Percentiles rank a stretch among this genome's conserved stretches.
These are phyloP conservation scores for Nyctereutes procyonoides DNA, from an alignment of 2,113 vertebrate species.

Conservation along the genomic window DNA sequence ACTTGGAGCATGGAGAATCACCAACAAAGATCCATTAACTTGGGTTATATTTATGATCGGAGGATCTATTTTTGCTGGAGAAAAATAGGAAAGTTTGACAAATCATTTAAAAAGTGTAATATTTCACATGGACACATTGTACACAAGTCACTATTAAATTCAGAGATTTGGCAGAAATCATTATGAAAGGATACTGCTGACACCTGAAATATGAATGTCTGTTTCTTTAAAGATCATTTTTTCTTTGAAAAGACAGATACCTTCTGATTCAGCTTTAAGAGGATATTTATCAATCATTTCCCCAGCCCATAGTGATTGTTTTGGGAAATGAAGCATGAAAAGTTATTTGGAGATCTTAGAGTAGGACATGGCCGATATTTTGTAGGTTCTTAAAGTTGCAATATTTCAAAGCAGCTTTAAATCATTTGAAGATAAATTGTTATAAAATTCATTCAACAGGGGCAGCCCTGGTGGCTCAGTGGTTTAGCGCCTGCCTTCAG, in stretches of 20 bases:
- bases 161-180: constrained; percentile 29
- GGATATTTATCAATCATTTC: not conserved
- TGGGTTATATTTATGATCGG: constrained; percentile 75
- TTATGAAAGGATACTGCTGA: not conserved
- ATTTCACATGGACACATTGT: not conserved
- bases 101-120: not conserved
- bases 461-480: no score
- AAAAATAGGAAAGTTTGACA: constrained; percentile 66
- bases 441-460: not conserved
- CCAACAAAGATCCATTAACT: constrained; percentile 71
- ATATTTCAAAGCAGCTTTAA: constrained; percentile 8
- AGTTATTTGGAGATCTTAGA: not conserved
- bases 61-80: constrained; percentile 84
- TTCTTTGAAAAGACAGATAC: not conserved
- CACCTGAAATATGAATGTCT: not conserved
- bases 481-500: no score
- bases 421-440: not conserved
- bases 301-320: not conserved
- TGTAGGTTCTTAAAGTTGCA: not conserved
- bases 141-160: not conserved
- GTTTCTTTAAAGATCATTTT: constrained; percentile 13
- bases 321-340: not conserved
- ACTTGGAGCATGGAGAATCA: constrained; percentile 81
- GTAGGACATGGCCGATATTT: not conserved
- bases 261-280: not conserved